phyloP scores from a whole-genome alignment of 2,888 invertebrate genomes.

The Lysandra coridon region DNA sequence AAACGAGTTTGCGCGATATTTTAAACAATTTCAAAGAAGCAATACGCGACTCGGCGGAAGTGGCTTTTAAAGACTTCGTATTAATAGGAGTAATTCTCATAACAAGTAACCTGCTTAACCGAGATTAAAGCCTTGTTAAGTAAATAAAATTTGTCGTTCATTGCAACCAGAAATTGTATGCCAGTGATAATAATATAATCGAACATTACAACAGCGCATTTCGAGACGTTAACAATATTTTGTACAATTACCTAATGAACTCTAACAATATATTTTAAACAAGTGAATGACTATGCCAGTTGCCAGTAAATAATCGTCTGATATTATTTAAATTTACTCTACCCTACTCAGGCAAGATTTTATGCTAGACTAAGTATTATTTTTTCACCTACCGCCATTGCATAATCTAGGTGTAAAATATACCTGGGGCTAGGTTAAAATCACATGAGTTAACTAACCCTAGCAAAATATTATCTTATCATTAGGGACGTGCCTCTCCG shows the following conservation, averaged over 20 bases:
- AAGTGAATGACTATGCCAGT: too few relatives aligned
- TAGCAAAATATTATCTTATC: slow-evolving; percentile 17
- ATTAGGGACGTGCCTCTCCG: neutral
- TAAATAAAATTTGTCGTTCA: too few relatives aligned
- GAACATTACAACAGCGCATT: too few relatives aligned
- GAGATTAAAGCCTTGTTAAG: neutral
- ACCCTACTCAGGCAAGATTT: too few relatives aligned
- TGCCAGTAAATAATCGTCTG: too few relatives aligned
- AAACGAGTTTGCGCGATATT: slow-evolving; percentile 59
- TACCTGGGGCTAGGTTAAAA: neutral
- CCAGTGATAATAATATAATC: too few relatives aligned
- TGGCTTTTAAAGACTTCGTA: slow-evolving; percentile 13
- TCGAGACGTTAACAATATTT: too few relatives aligned
- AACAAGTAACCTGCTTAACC: neutral
- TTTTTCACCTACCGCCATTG: neutral
- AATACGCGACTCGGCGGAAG: slow-evolving; percentile 20
- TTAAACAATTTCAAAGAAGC: slow-evolving; percentile 34
- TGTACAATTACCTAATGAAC: too few relatives aligned
- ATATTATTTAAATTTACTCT: too few relatives aligned
- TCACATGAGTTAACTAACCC: neutral
- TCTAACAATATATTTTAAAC: too few relatives aligned
- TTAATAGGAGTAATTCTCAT: neutral
- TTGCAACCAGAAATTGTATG: too few relatives aligned
- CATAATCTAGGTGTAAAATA: neutral
- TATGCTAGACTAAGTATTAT: neutral